phyloP scores from a whole-genome alignment of 2,113 vertebrate species.

The Gadus macrocephalus region DNA sequence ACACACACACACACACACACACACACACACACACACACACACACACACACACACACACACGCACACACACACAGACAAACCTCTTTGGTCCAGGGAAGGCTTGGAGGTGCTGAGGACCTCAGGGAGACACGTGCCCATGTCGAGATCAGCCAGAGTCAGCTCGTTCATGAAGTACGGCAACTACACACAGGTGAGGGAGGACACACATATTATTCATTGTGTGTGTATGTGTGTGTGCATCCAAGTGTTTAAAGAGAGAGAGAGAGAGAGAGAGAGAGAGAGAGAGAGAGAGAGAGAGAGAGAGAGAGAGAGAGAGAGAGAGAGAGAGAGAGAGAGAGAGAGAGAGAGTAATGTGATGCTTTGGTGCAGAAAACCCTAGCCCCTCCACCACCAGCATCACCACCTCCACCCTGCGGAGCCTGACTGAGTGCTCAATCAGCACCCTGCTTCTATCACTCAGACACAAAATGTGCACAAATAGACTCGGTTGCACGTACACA shows the following conservation, averaged over 20 bases:
- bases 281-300: no score
- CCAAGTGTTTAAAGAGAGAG: constrained; percentile 1
- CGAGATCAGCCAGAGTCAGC: constrained; percentile 77
- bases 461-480: not conserved
- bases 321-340: not conserved
- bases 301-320: constrained; percentile 16
- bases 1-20: no score
- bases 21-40: not conserved
- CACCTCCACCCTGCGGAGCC: not conserved
- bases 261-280: constrained; percentile 21
- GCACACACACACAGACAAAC: constrained; percentile 35
- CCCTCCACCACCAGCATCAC: no score
- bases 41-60: not conserved
- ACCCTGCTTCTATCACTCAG: not conserved
- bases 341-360: constrained; percentile 34
- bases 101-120: constrained; percentile 73
- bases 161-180: constrained; percentile 86
- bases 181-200: constrained; percentile 40
- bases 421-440: constrained; percentile 32
- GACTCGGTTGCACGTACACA: not conserved
- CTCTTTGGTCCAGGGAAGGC: constrained; percentile 75
- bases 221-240: not conserved
- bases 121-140: constrained; percentile 81
- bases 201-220: not conserved
- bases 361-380: constrained; percentile 10